These are phyloP conservation scores for Thymallus thymallus DNA, from an alignment of 2,113 vertebrate species.

Conservation along the genomic window DNA sequence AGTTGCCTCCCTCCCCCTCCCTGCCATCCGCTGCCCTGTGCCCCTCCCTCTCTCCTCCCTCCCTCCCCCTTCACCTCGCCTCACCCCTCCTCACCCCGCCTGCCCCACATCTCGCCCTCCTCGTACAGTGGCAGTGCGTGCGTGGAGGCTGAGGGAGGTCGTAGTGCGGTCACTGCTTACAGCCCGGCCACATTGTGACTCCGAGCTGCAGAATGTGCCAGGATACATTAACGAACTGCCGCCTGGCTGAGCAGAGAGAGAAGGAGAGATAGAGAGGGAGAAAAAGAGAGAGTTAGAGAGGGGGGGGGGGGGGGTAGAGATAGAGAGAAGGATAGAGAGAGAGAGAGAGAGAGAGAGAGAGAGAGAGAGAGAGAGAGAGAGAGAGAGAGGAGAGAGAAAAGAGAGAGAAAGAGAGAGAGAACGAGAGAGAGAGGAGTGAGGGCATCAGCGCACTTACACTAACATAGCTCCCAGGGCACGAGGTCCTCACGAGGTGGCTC, in stretches of 20 bases:
- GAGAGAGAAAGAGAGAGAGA: slow-evolving; percentile 11
- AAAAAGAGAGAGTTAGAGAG: slow-evolving; percentile 30
- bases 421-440: background rate
- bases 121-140: slow-evolving; percentile 21
- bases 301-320: background rate
- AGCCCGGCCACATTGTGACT: slow-evolving; percentile 66
- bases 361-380: background rate
- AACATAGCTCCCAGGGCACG: slow-evolving; percentile 51
- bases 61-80: background rate
- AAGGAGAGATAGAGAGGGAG: slow-evolving; percentile 24
- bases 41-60: background rate
- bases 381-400: background rate
- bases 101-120: background rate
- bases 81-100: background rate
- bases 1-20: background rate
- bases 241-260: slow-evolving; percentile 59
- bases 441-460: slow-evolving; percentile 75
- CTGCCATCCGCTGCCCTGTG: background rate
- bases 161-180: slow-evolving; percentile 71
- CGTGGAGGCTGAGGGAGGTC: slow-evolving; percentile 55
- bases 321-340: slow-evolving; percentile 12
- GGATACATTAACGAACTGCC: slow-evolving; percentile 71
- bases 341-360: background rate
- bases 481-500: slow-evolving; percentile 58
- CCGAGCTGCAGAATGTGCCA: slow-evolving; percentile 74